Conservation (phyloP, 1,140 invertebrate species). For the Plectrocnemia conspersa region DNA sequence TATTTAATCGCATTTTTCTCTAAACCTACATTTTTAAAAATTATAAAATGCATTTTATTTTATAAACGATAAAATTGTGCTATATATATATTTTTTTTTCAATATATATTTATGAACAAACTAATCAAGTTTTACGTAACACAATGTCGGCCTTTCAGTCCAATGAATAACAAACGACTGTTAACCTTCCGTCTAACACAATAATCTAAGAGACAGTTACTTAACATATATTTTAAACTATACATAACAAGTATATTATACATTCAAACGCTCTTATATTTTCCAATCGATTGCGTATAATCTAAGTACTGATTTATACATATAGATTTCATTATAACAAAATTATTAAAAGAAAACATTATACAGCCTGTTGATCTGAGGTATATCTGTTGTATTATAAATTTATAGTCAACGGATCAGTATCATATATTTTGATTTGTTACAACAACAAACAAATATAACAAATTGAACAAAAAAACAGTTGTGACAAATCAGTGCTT, state of each 20-base stretch:
- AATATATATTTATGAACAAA: too few species aligned
- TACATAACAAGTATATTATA: constrained; percentile 6
- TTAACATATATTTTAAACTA: constrained; percentile 1
- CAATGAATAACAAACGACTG: too few species aligned
- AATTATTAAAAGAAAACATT: too few species aligned
- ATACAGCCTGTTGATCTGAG: not conserved
- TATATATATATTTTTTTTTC: too few species aligned
- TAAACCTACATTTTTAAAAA: constrained; percentile 9
- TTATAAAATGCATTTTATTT: constrained; percentile 9
- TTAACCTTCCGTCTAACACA: not conserved
- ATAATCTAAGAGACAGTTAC: not conserved
- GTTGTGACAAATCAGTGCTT: too few species aligned
- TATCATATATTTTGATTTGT: too few species aligned
- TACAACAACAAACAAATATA: too few species aligned
- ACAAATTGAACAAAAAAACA: too few species aligned
- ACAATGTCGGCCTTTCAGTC: too few species aligned
- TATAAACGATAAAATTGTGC: not conserved
- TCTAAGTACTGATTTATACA: not conserved
- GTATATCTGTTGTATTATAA: not conserved
- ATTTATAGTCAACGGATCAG: too few species aligned
- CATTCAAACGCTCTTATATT: not conserved
- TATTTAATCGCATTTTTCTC: constrained; percentile 12
- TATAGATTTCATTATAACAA: too few species aligned
- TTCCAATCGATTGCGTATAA: not conserved
- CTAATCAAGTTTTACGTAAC: too few species aligned